Conservation (phyloP, 1,140 invertebrate genomes). For the Reticulitermes speratus region DNA sequence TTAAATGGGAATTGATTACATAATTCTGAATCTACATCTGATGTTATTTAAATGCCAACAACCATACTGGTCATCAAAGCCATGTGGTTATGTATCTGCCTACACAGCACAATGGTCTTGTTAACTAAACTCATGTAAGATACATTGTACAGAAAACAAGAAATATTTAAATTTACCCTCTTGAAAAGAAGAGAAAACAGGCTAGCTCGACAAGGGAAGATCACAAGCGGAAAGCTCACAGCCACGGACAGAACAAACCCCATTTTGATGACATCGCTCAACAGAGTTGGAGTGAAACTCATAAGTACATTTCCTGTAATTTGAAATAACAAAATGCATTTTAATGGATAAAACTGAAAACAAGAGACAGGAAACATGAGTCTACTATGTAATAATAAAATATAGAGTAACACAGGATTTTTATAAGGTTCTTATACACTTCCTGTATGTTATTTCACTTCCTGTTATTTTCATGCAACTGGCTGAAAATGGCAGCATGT, state of each 20-base stretch:
- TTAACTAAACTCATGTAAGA: neutral
- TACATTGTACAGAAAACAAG: neutral
- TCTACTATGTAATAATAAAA: neutral
- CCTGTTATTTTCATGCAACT: no score
- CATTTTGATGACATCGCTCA: conserved; percentile 85
- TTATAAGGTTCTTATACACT: no score
- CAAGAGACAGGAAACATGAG: no score
- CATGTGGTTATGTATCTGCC: no score
- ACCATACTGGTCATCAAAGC: no score
- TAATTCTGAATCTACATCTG: no score
- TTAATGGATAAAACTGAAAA: no score
- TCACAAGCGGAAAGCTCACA: conserved; percentile 93
- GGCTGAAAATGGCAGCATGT: no score
- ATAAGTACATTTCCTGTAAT: conserved; percentile 85
- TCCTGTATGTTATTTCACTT: no score
- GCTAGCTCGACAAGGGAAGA: conserved; percentile 94
- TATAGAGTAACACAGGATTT: neutral
- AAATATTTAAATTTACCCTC: conserved; percentile 59
- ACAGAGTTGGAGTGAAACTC: conserved; percentile 74
- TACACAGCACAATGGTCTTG: no score
- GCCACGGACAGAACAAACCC: conserved; percentile 93
- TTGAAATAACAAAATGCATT: conserved; percentile 34
- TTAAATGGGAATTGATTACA: no score
- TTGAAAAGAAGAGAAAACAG: conserved; percentile 88
- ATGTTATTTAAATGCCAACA: no score